Evolutionary conservation across 2,797 vertebrate genomes (phyloP).

Genomic region (Melopsittacus undulatus): DNA sequence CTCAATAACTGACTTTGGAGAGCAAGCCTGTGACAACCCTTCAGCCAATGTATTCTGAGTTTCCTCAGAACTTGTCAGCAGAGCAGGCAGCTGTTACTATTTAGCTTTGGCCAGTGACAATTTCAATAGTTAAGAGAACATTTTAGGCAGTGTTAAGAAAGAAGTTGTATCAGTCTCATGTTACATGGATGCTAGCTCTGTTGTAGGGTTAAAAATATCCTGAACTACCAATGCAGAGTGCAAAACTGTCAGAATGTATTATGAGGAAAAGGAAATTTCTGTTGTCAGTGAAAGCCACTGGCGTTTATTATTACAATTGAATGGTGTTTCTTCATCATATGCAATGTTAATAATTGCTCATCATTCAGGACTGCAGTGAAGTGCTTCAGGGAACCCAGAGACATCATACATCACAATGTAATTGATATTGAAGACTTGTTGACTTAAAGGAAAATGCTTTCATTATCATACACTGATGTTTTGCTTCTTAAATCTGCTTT

Average conservation of each 20-base stretch:
- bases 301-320: constrained; percentile 31
- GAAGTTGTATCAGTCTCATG: not conserved
- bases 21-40: not conserved
- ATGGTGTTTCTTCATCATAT: constrained; percentile 20
- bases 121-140: not conserved
- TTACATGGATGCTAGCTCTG: not conserved
- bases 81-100: not conserved
- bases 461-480: not conserved
- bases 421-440: constrained; percentile 6
- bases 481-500: not conserved
- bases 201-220: constrained; percentile 27
- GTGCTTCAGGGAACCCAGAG: not conserved
- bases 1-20: not conserved
- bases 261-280: not conserved
- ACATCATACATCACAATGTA: not conserved
- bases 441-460: constrained; percentile 6
- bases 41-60: not conserved
- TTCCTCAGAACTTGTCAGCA: not conserved
- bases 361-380: not conserved
- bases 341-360: not conserved
- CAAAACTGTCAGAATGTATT: constrained; percentile 30
- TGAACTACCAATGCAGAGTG: not conserved
- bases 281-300: not conserved
- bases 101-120: not conserved
- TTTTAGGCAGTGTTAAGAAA: not conserved